Evolutionary conservation across 2,888 invertebrate species (phyloP).

Genomic region (Dendrolimus houi): DNA sequence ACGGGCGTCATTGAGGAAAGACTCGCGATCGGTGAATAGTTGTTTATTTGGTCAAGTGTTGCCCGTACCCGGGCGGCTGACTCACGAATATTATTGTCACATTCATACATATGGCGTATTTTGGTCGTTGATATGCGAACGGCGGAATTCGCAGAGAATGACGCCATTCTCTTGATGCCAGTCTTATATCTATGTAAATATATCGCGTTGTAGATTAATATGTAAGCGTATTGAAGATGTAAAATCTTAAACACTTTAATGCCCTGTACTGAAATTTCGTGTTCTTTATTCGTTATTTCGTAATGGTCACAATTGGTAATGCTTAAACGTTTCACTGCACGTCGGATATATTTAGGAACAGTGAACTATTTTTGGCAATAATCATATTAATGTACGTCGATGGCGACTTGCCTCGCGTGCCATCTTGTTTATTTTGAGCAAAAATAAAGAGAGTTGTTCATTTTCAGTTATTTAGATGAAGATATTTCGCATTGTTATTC

Average conservation of each 20-base stretch:
- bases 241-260: background rate
- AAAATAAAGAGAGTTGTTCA: conserved; percentile 6
- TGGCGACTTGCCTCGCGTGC: conserved; percentile 9
- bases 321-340: background rate
- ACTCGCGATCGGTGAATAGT: conserved; percentile 46
- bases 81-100: conserved; percentile 68
- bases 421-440: conserved; percentile 14
- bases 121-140: conserved; percentile 58
- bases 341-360: background rate
- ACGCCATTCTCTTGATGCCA: conserved; percentile 58
- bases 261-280: background rate
- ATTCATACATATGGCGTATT: conserved; percentile 56
- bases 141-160: conserved; percentile 57
- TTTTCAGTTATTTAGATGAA: conserved; percentile 11
- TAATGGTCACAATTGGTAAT: background rate
- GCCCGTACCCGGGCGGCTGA: conserved; percentile 38
- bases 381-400: conserved; percentile 8
- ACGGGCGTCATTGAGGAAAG: conserved; percentile 44
- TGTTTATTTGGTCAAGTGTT: conserved; percentile 70
- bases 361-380: conserved; percentile 13
- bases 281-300: background rate
- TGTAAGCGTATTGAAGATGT: background rate
- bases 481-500: conserved; percentile 6
- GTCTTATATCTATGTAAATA: conserved; percentile 19
- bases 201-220: conserved; percentile 5